phyloP scores from a whole-genome alignment of 2,888 invertebrate species.

The Drosophila histrio region DNA sequence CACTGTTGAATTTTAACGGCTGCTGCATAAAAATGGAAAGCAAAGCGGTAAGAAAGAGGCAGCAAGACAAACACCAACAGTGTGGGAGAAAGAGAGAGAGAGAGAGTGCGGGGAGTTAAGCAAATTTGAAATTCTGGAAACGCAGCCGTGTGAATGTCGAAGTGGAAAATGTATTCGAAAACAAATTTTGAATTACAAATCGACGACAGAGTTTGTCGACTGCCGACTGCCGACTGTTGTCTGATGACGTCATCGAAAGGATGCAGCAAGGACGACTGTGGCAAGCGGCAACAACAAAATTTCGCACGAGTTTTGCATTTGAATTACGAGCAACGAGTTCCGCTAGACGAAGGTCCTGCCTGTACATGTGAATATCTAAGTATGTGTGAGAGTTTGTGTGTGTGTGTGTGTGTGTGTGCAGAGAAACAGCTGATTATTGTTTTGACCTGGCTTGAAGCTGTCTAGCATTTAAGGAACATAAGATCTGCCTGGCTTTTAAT shows the following conservation, averaged over 20 bases:
- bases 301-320: slow-evolving; percentile 82
- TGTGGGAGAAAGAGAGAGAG: slow-evolving; percentile 1
- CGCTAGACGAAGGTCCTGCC: slow-evolving; percentile 41
- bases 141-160: slow-evolving; percentile 64
- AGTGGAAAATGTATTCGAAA: slow-evolving; percentile 78
- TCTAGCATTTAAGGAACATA: slow-evolving; percentile 8
- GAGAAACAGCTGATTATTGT: slow-evolving; percentile 74
- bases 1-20: slow-evolving; percentile 80
- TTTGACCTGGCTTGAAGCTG: slow-evolving; percentile 49
- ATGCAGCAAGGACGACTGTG: slow-evolving; percentile 63
- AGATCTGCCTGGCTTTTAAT: slow-evolving; percentile 46
- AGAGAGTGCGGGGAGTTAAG: slow-evolving; percentile 30
- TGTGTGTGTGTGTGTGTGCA: slow-evolving; percentile 18
- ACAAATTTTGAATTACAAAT: slow-evolving; percentile 81
- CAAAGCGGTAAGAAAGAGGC: slow-evolving; percentile 27
- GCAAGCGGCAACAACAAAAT: slow-evolving; percentile 58
- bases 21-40: slow-evolving; percentile 77
- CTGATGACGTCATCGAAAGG: slow-evolving; percentile 72
- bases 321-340: slow-evolving; percentile 77
- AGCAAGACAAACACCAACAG: background rate
- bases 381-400: slow-evolving; percentile 25
- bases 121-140: slow-evolving; percentile 76
- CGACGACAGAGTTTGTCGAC: slow-evolving; percentile 47
- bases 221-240: slow-evolving; percentile 4
- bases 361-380: slow-evolving; percentile 12